These are phyloP conservation scores for Oscheius sp. DNA, from an alignment of 2,888 invertebrate genomes.

Conservation along the genomic window DNA sequence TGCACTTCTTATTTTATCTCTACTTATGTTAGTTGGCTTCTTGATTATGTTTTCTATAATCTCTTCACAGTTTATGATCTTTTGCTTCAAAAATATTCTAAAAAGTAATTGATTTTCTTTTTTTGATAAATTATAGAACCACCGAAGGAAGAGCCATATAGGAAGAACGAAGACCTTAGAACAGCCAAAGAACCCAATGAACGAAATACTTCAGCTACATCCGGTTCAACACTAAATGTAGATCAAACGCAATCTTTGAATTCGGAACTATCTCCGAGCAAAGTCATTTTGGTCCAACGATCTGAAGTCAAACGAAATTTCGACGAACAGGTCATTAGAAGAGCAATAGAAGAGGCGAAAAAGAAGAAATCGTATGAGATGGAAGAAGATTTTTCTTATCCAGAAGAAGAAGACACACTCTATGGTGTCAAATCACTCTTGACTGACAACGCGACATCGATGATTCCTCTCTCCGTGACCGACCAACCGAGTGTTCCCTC, in stretches of 20 bases:
- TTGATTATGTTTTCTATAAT: background rate
- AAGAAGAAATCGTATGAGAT: background rate
- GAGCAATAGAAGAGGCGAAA: background rate
- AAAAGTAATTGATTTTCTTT: background rate
- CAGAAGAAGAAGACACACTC: conserved; percentile 6
- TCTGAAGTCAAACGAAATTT: background rate
- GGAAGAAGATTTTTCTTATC: background rate
- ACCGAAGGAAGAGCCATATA: background rate
- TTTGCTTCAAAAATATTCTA: conserved; percentile 4
- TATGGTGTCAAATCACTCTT: conserved; percentile 13
- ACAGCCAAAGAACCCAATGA: background rate
- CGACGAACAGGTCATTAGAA: background rate
- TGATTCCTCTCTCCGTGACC: background rate
- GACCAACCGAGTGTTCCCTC: background rate
- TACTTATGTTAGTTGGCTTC: background rate
- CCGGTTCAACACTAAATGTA: too few species aligned
- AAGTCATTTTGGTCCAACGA: background rate
- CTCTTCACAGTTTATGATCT: conserved; percentile 7
- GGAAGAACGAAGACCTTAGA: background rate
- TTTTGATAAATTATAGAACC: background rate
- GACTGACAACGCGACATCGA: background rate
- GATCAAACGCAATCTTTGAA: too few species aligned
- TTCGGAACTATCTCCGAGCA: background rate
- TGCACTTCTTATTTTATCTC: too few species aligned
- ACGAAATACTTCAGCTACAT: too few species aligned